A percentile compares a stretch with the other conserved stretches of the same genome.
phyloP scores from a whole-genome alignment of 2,888 invertebrate species.

The Cheilosia variabilis region DNA sequence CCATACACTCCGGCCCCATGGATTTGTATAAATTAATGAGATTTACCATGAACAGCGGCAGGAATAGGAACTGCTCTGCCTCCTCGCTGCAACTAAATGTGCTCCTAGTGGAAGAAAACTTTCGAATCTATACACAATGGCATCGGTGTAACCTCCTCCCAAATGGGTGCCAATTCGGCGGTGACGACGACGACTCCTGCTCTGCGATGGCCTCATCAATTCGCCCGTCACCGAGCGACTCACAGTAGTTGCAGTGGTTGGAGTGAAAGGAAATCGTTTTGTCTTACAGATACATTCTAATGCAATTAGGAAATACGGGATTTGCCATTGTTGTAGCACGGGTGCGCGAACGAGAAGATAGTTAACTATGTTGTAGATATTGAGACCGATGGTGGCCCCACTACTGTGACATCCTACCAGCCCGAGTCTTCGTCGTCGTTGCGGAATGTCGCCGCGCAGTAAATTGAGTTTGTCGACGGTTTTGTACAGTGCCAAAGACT shows the following conservation, averaged over 20 bases:
- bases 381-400: constrained; percentile 9
- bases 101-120: constrained; percentile 60
- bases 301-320: constrained; percentile 76
- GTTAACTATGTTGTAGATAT: constrained; percentile 68
- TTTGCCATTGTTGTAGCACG: constrained; percentile 67
- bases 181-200: constrained; percentile 21
- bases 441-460: constrained; percentile 58
- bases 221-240: constrained; percentile 69
- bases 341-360: constrained; percentile 62
- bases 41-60: constrained; percentile 71
- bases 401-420: constrained; percentile 58
- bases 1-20: constrained; percentile 23
- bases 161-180: constrained; percentile 15
- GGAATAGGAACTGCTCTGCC: neutral
- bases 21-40: constrained; percentile 76
- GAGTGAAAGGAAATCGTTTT: constrained; percentile 76
- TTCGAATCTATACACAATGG: constrained; percentile 55
- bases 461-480: constrained; percentile 69
- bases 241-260: constrained; percentile 51
- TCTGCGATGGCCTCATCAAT: constrained; percentile 63
- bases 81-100: constrained; percentile 50
- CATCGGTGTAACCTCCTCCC: constrained; percentile 35
- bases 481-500: neutral
- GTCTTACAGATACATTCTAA: constrained; percentile 76
- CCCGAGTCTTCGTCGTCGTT: constrained; percentile 24